Conservation (phyloP, 2,113 vertebrate genomes). For the Hydrochoerus hydrochaeris region DNA sequence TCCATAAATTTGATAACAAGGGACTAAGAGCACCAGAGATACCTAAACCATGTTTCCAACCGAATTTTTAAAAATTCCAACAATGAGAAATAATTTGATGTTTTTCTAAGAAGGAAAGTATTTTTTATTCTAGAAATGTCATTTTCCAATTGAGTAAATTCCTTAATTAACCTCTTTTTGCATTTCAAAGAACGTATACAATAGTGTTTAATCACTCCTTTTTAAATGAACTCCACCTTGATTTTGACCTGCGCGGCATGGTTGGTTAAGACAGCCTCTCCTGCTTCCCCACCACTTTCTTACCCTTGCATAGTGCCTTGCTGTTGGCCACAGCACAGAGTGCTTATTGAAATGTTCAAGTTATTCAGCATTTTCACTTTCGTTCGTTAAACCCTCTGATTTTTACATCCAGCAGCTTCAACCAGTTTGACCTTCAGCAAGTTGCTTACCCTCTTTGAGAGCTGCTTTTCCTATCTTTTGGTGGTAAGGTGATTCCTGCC, state of each 20-base stretch:
- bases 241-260: neutral
- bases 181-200: neutral
- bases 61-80: neutral
- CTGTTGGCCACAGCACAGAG: neutral
- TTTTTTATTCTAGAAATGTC: slow-evolving; percentile 57
- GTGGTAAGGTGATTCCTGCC: neutral
- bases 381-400: neutral
- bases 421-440: neutral
- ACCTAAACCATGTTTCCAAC: neutral
- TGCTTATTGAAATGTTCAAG: neutral
- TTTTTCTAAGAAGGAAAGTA: slow-evolving; percentile 42
- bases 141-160: slow-evolving; percentile 52
- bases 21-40: neutral
- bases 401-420: neutral
- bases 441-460: neutral
- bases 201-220: neutral
- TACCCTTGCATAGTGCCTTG: neutral
- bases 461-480: neutral
- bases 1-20: neutral
- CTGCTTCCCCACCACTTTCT: neutral
- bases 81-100: slow-evolving; percentile 25
- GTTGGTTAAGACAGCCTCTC: neutral
- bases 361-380: neutral
- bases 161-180: slow-evolving; percentile 39
- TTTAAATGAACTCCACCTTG: neutral